Percentiles rank a stretch among this genome's conserved stretches.
Evolutionary conservation across 2,888 invertebrate genomes (phyloP).

Genomic region (Nasonia oneida): DNA sequence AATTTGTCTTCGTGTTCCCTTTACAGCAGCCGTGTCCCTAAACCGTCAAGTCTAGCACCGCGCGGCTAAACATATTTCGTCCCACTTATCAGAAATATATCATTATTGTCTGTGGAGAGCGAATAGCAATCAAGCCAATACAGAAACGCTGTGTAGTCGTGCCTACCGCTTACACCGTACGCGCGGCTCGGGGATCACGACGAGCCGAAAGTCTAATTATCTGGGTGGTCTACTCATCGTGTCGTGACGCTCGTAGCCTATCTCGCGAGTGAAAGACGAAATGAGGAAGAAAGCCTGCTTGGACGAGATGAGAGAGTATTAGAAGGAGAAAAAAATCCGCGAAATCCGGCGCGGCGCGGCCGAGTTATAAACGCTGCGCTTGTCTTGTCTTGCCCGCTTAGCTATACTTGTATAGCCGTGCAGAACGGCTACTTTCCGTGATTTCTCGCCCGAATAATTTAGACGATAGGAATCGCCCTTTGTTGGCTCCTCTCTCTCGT

Average conservation of each 20-base stretch:
- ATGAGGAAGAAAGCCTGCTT: conserved; percentile 31
- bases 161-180: not conserved
- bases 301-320: not conserved
- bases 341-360: too few species aligned
- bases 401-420: not conserved
- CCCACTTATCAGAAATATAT: conserved; percentile 55
- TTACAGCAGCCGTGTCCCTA: not conserved
- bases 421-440: conserved; percentile 27
- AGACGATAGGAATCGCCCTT: conserved; percentile 62
- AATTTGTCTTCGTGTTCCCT: conserved; percentile 19
- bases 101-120: conserved; percentile 49
- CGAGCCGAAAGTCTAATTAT: conserved; percentile 64
- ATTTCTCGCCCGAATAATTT: conserved; percentile 63
- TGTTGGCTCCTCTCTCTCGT: conserved; percentile 41
- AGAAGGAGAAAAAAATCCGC: not conserved
- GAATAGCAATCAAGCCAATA: conserved; percentile 51
- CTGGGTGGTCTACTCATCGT: conserved; percentile 61
- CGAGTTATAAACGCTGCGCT: conserved; percentile 39
- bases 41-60: conserved; percentile 16
- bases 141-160: conserved; percentile 17
- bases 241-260: conserved; percentile 49
- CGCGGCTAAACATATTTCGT: conserved; percentile 32
- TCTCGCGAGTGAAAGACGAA: conserved; percentile 39
- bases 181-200: conserved; percentile 51
- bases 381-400: conserved; percentile 20